Conservation (phyloP, 2,888 invertebrate genomes). For the Hirtodrosophila duncani region DNA sequence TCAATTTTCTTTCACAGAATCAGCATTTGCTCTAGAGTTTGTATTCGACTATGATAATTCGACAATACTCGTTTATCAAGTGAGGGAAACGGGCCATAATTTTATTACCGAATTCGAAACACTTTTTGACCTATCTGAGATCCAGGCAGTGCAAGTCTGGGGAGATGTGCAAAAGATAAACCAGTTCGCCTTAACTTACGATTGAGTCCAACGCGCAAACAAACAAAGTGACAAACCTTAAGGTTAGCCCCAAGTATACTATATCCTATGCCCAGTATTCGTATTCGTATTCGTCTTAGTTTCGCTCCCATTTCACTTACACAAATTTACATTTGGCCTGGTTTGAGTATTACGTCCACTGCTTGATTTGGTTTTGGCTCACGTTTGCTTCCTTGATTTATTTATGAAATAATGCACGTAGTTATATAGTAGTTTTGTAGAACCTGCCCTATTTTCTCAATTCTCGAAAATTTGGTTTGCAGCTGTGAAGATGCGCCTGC, state of each 20-base stretch:
- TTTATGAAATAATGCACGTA: slow-evolving; percentile 21
- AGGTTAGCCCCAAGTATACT: slow-evolving; percentile 54
- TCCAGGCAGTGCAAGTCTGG: slow-evolving; percentile 76
- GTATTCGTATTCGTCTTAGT: too few species aligned
- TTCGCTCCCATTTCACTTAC: too few species aligned
- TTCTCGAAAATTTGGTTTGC: slow-evolving; percentile 17
- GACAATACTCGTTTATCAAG: slow-evolving; percentile 68
- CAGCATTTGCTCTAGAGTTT: slow-evolving; percentile 74
- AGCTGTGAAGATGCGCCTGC: slow-evolving; percentile 8
- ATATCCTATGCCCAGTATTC: too few species aligned
- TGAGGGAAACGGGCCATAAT: slow-evolving; percentile 63
- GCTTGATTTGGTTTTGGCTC: slow-evolving; percentile 22
- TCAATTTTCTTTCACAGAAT: slow-evolving; percentile 74
- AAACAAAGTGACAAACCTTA: slow-evolving; percentile 4
- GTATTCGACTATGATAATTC: slow-evolving; percentile 51
- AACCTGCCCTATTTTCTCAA: too few species aligned
- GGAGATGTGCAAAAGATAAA: slow-evolving; percentile 76
- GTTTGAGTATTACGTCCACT: slow-evolving; percentile 1
- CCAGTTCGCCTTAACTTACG: slow-evolving; percentile 68
- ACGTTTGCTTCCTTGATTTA: slow-evolving; percentile 23
- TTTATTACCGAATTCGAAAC: slow-evolving; percentile 65
- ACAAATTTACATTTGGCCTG: too few species aligned
- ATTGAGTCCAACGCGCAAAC: slow-evolving; percentile 31
- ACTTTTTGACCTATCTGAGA: slow-evolving; percentile 64
- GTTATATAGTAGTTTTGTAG: slow-evolving; percentile 1